Evolutionary conservation across 2,113 vertebrate species (phyloP).

Genomic region (Pelodiscus sinensis): DNA sequence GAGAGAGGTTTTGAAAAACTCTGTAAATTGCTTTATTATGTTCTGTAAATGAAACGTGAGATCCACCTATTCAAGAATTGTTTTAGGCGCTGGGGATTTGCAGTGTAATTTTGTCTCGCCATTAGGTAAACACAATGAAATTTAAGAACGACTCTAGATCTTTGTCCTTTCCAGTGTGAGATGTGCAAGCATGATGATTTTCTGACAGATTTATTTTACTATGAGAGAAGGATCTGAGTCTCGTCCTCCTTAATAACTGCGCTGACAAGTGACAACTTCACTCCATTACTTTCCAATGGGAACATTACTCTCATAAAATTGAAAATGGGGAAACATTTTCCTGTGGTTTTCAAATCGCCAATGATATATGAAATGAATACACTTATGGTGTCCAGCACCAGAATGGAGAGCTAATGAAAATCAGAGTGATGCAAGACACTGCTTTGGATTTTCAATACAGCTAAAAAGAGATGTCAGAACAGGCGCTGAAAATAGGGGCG

Average conservation of each 20-base stretch:
- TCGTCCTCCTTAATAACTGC: conserved; percentile 83
- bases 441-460: not conserved
- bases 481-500: not conserved
- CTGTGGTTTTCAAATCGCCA: conserved; percentile 75
- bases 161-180: conserved; percentile 30
- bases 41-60: not conserved
- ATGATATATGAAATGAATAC: conserved; percentile 73
- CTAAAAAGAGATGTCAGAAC: not conserved
- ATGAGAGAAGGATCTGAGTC: conserved; percentile 76
- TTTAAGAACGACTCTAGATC: not conserved
- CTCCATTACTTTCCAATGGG: conserved; percentile 84
- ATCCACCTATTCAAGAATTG: not conserved
- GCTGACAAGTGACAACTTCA: conserved; percentile 85
- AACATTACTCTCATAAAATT: conserved; percentile 82
- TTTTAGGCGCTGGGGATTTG: not conserved
- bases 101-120: not conserved
- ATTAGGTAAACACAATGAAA: not conserved
- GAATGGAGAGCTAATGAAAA: conserved; percentile 25
- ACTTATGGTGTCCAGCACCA: conserved; percentile 36
- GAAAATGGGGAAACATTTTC: conserved; percentile 81
- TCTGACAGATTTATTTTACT: conserved; percentile 83
- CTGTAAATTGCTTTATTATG: not conserved
- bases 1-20: not conserved
- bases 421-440: not conserved
- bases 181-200: conserved; percentile 1